Evolutionary conservation across 2,888 invertebrate genomes (phyloP).

Genomic region (Eremobia ochroleuca): DNA sequence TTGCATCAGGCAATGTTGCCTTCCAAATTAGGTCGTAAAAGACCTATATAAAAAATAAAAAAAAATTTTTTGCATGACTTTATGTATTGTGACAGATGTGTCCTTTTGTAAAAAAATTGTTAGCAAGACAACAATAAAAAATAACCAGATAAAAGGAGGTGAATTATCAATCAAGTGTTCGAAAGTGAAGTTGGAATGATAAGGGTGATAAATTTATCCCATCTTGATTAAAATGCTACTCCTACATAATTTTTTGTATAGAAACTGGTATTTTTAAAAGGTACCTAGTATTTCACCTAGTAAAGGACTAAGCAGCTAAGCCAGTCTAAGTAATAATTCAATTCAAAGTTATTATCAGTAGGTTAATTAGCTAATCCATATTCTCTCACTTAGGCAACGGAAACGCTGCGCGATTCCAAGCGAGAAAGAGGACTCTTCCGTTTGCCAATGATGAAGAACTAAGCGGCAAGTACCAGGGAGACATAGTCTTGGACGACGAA

Average conservation of each 20-base stretch:
- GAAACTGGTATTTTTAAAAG: not conserved
- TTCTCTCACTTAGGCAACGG: slow-evolving; percentile 39
- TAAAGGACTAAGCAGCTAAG: not conserved
- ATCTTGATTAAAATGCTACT: not conserved
- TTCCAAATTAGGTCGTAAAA: not conserved
- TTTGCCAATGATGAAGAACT: slow-evolving; percentile 80
- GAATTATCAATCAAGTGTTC: not conserved
- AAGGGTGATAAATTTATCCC: not conserved
- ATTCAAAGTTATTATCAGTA: not conserved
- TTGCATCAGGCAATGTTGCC: not conserved
- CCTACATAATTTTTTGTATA: not conserved
- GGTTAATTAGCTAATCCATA: not conserved
- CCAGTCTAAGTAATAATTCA: not conserved
- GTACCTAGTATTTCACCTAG: not conserved
- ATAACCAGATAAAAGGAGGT: not conserved
- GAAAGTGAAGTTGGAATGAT: not conserved
- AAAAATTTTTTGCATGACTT: not conserved
- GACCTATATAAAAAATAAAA: no score
- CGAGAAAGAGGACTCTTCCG: slow-evolving; percentile 56
- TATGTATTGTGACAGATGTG: not conserved
- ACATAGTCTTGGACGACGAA: slow-evolving; percentile 84
- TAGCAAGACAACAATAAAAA: slow-evolving; percentile 24
- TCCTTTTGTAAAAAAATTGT: not conserved
- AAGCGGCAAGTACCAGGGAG: slow-evolving; percentile 86
- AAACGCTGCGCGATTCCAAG: slow-evolving; percentile 31